Percentiles rank a stretch among this genome's conserved stretches.
Evolutionary conservation across 2,113 vertebrate species (phyloP).

Genomic region (Apodemus speciosus): DNA sequence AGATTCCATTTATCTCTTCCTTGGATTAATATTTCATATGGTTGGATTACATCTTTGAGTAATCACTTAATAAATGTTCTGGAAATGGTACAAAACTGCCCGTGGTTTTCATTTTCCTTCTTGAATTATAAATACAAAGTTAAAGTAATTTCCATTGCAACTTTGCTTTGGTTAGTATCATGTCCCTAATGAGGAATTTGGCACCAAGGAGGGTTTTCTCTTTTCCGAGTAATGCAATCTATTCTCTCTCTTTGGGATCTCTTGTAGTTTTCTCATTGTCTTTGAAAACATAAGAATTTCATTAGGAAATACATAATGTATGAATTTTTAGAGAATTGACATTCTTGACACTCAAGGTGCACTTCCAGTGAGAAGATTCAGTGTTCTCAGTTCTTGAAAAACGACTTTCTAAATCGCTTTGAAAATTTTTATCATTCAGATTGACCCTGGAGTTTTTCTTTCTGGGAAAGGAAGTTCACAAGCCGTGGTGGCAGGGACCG

Average conservation of each 20-base stretch:
- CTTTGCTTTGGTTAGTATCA: conserved; percentile 15
- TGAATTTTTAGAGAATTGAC: neutral
- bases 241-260: neutral
- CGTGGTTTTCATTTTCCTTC: conserved; percentile 1
- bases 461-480: neutral
- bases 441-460: neutral
- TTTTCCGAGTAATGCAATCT: neutral
- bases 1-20: neutral
- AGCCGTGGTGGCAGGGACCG: neutral
- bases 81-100: neutral
- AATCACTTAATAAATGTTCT: conserved; percentile 5
- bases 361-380: neutral
- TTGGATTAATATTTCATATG: conserved; percentile 47
- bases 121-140: conserved; percentile 35
- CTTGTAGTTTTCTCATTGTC: neutral
- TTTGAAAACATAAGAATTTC: neutral
- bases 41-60: neutral
- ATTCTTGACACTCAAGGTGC: neutral
- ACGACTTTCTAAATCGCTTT: neutral
- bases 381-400: neutral
- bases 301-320: neutral
- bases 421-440: neutral
- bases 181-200: neutral
- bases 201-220: neutral
- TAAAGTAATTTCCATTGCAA: conserved; percentile 1